Evolutionary conservation across 2,888 invertebrate species (phyloP), one percentile per base, ranked within the genome.

Genomic region (Athripsodes cinereus): DNA sequence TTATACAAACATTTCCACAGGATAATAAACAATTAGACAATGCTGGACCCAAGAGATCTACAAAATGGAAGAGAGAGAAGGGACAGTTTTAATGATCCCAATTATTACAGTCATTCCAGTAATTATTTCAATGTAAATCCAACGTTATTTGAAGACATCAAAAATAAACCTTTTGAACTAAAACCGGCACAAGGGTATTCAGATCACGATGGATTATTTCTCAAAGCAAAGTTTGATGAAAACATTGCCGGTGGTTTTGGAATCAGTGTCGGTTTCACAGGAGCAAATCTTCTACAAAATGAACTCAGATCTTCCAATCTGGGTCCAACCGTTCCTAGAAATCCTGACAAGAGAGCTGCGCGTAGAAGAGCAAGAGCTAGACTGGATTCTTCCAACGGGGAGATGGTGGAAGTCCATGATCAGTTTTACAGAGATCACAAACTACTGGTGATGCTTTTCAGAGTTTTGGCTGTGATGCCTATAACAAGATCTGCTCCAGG

Each of bases 361-460:
- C 62, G 65, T 18, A 65, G 68, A 8, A 55, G 55, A 0, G 74
- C 75, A 62, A 74, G 84, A 48, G 75, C 78, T 40, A 66, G 73
- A 66, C 68, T 84, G 11, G 78, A 80, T 53, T 80, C 81, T 1
- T 75, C 78, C 62, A 79, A 85, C 70, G 83, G 83, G 2, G 74
- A 80, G 65, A 79, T 78, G 3, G 78, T 82, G 44, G 84, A 85
- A 67, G 73, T 76, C 44, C 83, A 84, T 67, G 84, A 85, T 67
- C 83, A 83, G 68, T 86, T 86, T 71, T 86, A 85, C 66, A 75
- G 83, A 52, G 85, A 85, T 67, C 86, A 86, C 66, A 85, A 86
- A 67, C 68, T 85, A 55, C 70, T 86, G 22, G 69, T 86, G 20
- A 79, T 81, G 52, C 67, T 85, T 51, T 85, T 86, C 67, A 74